Conservation (phyloP, 2,797 vertebrate genomes). For the Dryobates pubescens region DNA sequence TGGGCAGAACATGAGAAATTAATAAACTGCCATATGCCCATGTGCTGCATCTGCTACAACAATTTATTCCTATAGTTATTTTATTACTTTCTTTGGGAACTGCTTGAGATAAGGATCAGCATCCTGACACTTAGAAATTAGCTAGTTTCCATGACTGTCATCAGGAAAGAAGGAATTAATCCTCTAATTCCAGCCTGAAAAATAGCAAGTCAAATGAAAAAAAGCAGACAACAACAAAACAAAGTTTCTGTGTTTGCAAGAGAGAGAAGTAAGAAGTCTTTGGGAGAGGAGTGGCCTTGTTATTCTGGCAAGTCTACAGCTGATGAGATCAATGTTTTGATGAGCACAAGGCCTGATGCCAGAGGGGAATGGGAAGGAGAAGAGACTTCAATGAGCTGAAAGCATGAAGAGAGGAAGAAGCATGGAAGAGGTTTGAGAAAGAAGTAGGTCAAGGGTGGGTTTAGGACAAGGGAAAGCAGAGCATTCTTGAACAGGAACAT, state of each 20-base stretch:
- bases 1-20: neutral
- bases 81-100: slow-evolving; percentile 29
- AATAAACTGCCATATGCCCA: neutral
- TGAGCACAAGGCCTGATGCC: slow-evolving; percentile 32
- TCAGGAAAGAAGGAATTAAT: slow-evolving; percentile 38
- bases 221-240: neutral
- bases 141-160: slow-evolving; percentile 2
- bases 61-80: slow-evolving; percentile 14
- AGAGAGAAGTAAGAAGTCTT: neutral
- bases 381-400: slow-evolving; percentile 13
- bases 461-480: slow-evolving; percentile 14
- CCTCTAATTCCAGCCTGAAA: slow-evolving; percentile 26
- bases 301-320: slow-evolving; percentile 44
- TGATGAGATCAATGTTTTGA: slow-evolving; percentile 58
- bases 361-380: neutral
- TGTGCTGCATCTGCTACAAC: slow-evolving; percentile 27
- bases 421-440: neutral
- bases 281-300: slow-evolving; percentile 44
- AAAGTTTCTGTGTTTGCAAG: neutral
- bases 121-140: slow-evolving; percentile 51
- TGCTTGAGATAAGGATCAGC: slow-evolving; percentile 3
- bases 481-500: neutral
- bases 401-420: neutral
- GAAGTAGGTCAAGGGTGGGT: neutral
- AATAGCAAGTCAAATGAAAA: neutral